These are phyloP conservation scores for Mobula hypostoma DNA, from an alignment of 2,113 vertebrate species.

Conservation along the genomic window DNA sequence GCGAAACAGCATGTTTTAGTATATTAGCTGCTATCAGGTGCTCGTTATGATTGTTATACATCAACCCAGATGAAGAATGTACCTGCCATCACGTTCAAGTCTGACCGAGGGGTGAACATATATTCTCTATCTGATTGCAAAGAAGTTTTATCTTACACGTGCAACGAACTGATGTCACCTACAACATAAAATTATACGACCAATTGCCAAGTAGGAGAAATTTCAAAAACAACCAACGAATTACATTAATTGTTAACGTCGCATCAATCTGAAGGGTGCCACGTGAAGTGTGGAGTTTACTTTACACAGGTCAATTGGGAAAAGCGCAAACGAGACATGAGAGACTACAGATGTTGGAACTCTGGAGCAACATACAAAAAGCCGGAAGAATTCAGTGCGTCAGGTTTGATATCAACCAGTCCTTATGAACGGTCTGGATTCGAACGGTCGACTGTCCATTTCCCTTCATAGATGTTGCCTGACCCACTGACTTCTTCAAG, in stretches of 20 bases:
- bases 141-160: background rate
- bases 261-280: background rate
- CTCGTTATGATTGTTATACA: background rate
- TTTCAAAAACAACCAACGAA: background rate
- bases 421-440: too few species aligned
- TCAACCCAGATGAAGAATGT: background rate
- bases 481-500: too few species aligned
- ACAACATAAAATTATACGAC: background rate
- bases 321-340: background rate
- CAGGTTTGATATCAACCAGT: too few species aligned
- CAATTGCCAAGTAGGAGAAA: background rate
- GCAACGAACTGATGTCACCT: background rate
- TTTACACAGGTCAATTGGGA: too few species aligned
- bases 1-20: background rate
- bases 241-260: too few species aligned
- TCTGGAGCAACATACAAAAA: too few species aligned
- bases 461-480: too few species aligned
- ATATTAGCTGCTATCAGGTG: background rate
- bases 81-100: background rate
- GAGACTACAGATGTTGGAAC: too few species aligned
- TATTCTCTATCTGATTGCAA: background rate
- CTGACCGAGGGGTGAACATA: background rate
- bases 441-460: too few species aligned
- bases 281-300: background rate
- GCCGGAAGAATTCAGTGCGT: too few species aligned